These are phyloP conservation scores for Augochlorella aurata DNA, from an alignment of 2,888 invertebrate genomes.

Conservation along the genomic window DNA sequence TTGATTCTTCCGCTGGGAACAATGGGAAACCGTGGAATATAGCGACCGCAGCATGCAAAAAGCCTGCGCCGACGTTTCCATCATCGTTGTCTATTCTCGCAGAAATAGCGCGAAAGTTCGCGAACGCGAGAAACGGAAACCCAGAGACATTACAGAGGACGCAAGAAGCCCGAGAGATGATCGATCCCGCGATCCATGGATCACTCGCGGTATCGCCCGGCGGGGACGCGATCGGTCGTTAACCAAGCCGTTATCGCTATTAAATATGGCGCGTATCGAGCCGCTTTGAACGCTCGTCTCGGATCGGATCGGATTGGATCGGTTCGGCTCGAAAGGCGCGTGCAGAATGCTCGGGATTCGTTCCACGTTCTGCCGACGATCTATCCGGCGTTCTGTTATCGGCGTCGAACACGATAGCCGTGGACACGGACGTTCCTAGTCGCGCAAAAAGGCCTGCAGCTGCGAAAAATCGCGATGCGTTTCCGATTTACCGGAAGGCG, in stretches of 20 bases:
- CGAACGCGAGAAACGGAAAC: background rate
- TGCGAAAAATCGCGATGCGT: constrained; percentile 3
- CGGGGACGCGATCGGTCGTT: constrained; percentile 53
- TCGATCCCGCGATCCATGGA: constrained; percentile 30
- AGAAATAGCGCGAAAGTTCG: constrained; percentile 1
- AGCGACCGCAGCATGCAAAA: constrained; percentile 4
- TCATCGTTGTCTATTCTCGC: background rate
- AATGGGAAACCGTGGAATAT: constrained; percentile 42
- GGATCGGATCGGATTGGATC: background rate
- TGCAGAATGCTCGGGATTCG: constrained; percentile 15
- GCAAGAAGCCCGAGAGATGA: constrained; percentile 6
- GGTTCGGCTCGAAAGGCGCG: background rate
- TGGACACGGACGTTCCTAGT: constrained; percentile 15
- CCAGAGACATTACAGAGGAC: background rate
- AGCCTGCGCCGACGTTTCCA: background rate
- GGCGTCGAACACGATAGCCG: constrained; percentile 14
- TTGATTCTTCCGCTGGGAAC: background rate
- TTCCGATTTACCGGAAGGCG: constrained; percentile 13
- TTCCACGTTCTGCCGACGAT: background rate
- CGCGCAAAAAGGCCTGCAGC: background rate
- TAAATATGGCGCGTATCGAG: constrained; percentile 44
- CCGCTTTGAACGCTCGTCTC: constrained; percentile 18
- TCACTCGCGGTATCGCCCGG: constrained; percentile 36
- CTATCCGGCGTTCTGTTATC: constrained; percentile 26
- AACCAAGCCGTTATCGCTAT: constrained; percentile 54